Evolutionary conservation across 2,113 vertebrate genomes (phyloP), one percentile per base, ranked within the genome.

Genomic region (Ornithorhynchus anatinus): DNA sequence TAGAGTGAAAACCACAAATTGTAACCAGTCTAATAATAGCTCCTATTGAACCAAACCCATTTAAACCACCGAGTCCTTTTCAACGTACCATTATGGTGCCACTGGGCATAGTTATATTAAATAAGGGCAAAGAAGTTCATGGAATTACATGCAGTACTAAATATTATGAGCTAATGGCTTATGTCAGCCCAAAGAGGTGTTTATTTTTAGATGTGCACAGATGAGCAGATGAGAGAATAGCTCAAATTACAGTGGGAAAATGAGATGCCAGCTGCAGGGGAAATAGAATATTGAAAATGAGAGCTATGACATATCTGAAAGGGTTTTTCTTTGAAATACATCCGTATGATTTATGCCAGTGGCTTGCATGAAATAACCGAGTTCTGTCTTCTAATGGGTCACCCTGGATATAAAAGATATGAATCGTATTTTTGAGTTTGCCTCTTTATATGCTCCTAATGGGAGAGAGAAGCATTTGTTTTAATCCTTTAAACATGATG

Each of bases 371-470:
- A 14, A 38, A 51, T 53, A 50, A 50, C 40, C 29, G 1, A 54
- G 29, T 42, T 12, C 20, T 62, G 39, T 47, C 29, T 69, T n/a
- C 32, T 16, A 35, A 40, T 23, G 19, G 37, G 38, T 51, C 15
- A 39, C 63, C 51, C 23, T 52, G 6, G 15, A 53, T 39, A 62
- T 53, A 59, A 25, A 50, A 61, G 29, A 32, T 48, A 25, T 10
- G 12, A n/a, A n/a, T n/a, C n/a, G n/a, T n/a, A n/a, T n/a, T n/a
- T n/a, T n/a, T n/a, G n/a, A 32, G 17, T 43, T 69, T 39, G 40
- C 50, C 69, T 72, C 45, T 79, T 65, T 66, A 36, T 39, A 37
- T 42, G 12, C 6, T 6, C 22, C 62, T 72, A 48, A 57, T 69
- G 50, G 35, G 8, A 20, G 68, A 59, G 42, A 69, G 69, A 25